A percentile compares a stretch with the other conserved stretches of the same genome.
Evolutionary conservation across 2,797 vertebrate genomes (phyloP).

Genomic region (Vipera ursinii): DNA sequence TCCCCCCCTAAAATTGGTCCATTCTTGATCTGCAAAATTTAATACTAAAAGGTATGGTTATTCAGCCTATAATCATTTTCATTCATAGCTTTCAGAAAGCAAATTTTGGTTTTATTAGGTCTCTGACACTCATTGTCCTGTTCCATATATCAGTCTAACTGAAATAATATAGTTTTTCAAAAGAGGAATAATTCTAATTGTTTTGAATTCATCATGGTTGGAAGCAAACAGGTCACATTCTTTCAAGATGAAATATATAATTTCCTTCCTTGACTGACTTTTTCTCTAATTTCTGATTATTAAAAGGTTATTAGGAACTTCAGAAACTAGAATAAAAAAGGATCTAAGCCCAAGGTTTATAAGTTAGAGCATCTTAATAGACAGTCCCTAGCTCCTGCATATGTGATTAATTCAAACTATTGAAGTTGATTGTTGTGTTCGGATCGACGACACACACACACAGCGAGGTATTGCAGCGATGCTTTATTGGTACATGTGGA

Average conservation of each 20-base stretch:
- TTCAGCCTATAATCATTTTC: neutral
- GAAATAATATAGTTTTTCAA: neutral
- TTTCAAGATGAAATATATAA: neutral
- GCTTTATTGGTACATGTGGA: too few species aligned
- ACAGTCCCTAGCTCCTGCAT: neutral
- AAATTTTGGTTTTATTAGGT: neutral
- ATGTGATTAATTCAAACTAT: neutral
- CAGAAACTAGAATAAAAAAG: neutral
- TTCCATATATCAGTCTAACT: neutral
- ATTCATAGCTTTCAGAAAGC: neutral
- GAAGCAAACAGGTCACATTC: neutral
- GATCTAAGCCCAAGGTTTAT: neutral
- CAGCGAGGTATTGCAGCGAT: too few species aligned
- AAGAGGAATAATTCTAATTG: neutral
- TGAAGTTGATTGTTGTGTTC: too few species aligned
- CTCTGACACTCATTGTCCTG: neutral
- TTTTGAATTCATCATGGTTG: neutral
- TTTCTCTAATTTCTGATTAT: neutral
- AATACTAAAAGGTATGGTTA: neutral
- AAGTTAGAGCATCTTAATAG: neutral
- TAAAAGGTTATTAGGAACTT: neutral
- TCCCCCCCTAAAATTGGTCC: neutral
- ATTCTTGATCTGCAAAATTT: neutral
- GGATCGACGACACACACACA: too few species aligned
- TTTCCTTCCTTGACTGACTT: neutral